phyloP scores from a whole-genome alignment of 2,797 vertebrate species.

The Gymnoscopelus microlampas region DNA sequence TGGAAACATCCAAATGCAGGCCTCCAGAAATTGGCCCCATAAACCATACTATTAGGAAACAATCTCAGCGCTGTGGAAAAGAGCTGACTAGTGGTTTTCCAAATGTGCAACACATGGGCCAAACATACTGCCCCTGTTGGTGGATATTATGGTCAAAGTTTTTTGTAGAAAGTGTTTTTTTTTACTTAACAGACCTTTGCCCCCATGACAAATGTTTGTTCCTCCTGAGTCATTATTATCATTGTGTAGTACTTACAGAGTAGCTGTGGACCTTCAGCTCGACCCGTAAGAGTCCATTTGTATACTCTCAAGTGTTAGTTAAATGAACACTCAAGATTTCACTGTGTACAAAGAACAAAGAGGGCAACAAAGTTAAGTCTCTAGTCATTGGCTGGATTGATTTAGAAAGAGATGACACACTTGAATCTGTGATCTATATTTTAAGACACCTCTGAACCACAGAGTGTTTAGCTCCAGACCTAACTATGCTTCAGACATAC shows the following conservation, averaged over 20 bases:
- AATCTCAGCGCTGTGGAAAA: constrained; percentile 66
- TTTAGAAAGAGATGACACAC: constrained; percentile 31
- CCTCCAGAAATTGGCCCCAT: constrained; percentile 65
- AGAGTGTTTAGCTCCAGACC: constrained; percentile 41
- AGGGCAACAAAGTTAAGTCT: constrained; percentile 4
- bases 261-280: too few relatives aligned
- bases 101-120: constrained; percentile 73
- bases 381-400: constrained; percentile 11
- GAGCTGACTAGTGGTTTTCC: constrained; percentile 76
- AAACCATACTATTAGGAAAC: constrained; percentile 78
- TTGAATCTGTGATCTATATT: constrained; percentile 57
- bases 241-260: not conserved
- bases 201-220: not conserved
- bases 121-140: constrained; percentile 19
- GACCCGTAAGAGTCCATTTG: too few relatives aligned
- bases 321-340: too few relatives aligned
- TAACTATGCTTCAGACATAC: constrained; percentile 13
- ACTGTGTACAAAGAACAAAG: not conserved
- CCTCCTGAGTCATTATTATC: not conserved
- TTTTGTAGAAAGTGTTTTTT: too few relatives aligned
- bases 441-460: constrained; percentile 51
- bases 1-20: constrained; percentile 75
- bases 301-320: too few relatives aligned
- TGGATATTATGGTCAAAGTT: constrained; percentile 11
- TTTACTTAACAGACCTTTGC: constrained; percentile 6